These are phyloP conservation scores for Buceros bicornis DNA, from an alignment of 2,797 vertebrate species.

Conservation along the genomic window DNA sequence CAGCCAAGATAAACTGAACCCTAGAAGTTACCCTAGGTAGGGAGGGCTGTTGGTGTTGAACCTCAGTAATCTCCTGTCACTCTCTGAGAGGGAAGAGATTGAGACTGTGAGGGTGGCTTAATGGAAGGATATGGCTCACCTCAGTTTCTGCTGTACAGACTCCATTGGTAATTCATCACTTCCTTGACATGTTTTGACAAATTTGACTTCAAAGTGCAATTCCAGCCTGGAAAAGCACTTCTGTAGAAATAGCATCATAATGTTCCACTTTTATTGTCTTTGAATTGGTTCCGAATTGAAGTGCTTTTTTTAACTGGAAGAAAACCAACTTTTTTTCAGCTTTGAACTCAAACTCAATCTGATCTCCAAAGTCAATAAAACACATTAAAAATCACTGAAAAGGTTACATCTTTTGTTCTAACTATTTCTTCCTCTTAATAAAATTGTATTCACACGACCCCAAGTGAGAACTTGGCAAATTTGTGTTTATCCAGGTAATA, in stretches of 20 bases:
- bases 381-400: neutral
- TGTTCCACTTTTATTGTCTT: neutral
- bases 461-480: neutral
- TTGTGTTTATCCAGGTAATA: neutral
- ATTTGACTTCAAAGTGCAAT: constrained; percentile 28
- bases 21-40: neutral
- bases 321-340: neutral
- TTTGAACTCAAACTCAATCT: neutral
- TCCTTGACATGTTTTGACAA: constrained; percentile 48
- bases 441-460: rapidly evolving
- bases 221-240: constrained; percentile 14
- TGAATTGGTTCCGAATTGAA: constrained; percentile 15
- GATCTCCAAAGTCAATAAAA: neutral
- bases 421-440: neutral
- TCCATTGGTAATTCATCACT: neutral
- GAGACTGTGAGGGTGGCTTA: neutral
- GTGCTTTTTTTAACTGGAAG: neutral
- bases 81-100: neutral
- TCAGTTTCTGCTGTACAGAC: neutral
- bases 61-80: neutral
- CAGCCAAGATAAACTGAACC: neutral
- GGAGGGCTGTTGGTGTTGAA: neutral
- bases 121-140: neutral
- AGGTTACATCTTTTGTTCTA: neutral
- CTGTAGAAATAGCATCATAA: constrained; percentile 9